Evolutionary conservation across 1,140 invertebrate species (phyloP).

Genomic region (Cataglyphis hispanica): DNA sequence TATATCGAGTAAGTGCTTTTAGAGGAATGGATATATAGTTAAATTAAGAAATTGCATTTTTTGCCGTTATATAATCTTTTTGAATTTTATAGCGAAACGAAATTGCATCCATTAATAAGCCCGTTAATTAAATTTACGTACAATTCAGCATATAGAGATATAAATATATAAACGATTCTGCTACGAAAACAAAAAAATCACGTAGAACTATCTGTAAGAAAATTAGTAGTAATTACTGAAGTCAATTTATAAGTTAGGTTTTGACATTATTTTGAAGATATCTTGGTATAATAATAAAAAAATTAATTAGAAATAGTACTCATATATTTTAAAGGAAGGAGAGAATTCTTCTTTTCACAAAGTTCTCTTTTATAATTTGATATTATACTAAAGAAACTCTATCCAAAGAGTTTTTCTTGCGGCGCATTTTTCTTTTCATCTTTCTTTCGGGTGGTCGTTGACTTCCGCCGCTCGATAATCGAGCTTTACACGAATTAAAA

Average conservation of each 20-base stretch:
- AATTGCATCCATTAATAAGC: conserved; percentile 52
- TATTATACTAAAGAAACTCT: conserved; percentile 1
- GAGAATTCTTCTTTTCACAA: conserved; percentile 4
- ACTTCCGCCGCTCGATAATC: conserved; percentile 32
- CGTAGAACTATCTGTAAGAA: not conserved
- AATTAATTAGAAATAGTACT: not conserved
- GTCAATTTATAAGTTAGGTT: not conserved
- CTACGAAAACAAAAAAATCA: not conserved
- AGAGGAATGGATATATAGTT: not conserved
- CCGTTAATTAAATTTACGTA: conserved; percentile 72
- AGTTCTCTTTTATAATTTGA: not conserved
- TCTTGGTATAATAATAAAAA: not conserved
- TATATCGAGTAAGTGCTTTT: not conserved
- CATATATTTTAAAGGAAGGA: not conserved
- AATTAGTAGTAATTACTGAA: not conserved
- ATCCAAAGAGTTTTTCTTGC: not conserved
- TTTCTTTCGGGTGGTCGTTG: conserved; percentile 15
- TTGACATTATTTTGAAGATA: not conserved
- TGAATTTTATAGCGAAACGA: not conserved
- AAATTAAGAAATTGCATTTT: not conserved
- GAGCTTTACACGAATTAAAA: conserved; percentile 58
- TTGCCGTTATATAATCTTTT: not conserved
- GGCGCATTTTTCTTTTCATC: conserved; percentile 25
- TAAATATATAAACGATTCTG: not conserved
- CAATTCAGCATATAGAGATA: conserved; percentile 72